A percentile compares a stretch with the other conserved stretches of the same genome.
phyloP scores from a whole-genome alignment of 1,140 invertebrate genomes.

The Drosophila yakuba region DNA sequence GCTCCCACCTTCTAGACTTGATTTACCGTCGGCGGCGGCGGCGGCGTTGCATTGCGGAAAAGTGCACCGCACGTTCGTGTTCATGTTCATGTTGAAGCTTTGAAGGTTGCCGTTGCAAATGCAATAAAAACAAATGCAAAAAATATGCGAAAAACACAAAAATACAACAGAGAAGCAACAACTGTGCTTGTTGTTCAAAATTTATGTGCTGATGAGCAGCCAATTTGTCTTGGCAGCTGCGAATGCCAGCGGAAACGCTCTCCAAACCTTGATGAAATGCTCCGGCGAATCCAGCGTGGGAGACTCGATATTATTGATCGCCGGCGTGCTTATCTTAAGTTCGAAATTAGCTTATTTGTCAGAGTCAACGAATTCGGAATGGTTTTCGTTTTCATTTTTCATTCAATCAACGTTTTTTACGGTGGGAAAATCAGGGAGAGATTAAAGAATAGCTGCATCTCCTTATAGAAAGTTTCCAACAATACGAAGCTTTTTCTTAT shows the following conservation, averaged over 20 bases:
- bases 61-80: constrained; percentile 74
- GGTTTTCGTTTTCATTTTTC: constrained; percentile 25
- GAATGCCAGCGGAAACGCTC: constrained; percentile 60
- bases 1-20: constrained; percentile 18
- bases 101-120: constrained; percentile 67
- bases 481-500: too few relatives aligned
- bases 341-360: constrained; percentile 49
- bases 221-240: constrained; percentile 66
- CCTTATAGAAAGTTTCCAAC: not conserved
- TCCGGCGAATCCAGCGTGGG: constrained; percentile 26
- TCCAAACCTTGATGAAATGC: constrained; percentile 47
- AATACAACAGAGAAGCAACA: constrained; percentile 25
- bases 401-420: constrained; percentile 14
- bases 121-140: constrained; percentile 46
- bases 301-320: constrained; percentile 42
- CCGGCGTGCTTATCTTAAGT: constrained; percentile 38
- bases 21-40: constrained; percentile 42
- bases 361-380: constrained; percentile 26
- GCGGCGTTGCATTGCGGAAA: constrained; percentile 70
- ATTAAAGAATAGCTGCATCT: not conserved
- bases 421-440: not conserved
- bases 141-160: constrained; percentile 13
- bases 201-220: constrained; percentile 66
- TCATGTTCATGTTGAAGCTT: constrained; percentile 54
- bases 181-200: constrained; percentile 41